These are phyloP conservation scores for Cyclura pinguis DNA, from an alignment of 2,797 vertebrate genomes.

Conservation along the genomic window DNA sequence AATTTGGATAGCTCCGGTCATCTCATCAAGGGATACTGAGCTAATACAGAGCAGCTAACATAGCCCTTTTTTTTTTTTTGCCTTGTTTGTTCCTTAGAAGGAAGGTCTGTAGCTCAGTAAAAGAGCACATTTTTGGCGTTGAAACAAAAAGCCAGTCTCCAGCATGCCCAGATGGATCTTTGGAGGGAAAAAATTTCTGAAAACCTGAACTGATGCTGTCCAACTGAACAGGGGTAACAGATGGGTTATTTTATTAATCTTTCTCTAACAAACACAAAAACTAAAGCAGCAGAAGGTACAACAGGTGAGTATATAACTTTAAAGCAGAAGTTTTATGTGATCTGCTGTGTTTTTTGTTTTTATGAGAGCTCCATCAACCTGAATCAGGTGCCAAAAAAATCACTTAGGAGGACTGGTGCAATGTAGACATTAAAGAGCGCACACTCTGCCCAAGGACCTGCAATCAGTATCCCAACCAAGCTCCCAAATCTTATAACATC, in stretches of 20 bases:
- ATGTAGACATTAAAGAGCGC: not conserved
- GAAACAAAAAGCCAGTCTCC: no score
- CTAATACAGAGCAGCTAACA: not conserved
- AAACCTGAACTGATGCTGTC: no score
- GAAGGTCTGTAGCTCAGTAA: not conserved
- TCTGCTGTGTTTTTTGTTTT: not conserved
- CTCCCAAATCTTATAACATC: not conserved
- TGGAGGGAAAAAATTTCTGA: not conserved
- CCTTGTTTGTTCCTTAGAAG: not conserved
- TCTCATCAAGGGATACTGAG: not conserved
- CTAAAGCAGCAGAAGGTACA: no score
- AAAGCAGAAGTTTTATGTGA: not conserved
- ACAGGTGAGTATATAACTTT: no score
- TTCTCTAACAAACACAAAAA: no score
- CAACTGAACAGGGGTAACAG: not conserved
- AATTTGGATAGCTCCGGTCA: no score
- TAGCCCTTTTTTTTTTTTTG: no score
- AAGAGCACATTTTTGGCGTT: not conserved
- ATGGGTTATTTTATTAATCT: not conserved
- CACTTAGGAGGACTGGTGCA: not conserved
- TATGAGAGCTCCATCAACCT: not conserved
- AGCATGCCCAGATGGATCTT: not conserved
- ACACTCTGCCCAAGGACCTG: not conserved
- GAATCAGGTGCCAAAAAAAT: not conserved
- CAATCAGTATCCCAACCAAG: not conserved